Base-by-base conservation (phyloP, 2,888 invertebrate species). In the Ectemnius lituratus region DNA sequence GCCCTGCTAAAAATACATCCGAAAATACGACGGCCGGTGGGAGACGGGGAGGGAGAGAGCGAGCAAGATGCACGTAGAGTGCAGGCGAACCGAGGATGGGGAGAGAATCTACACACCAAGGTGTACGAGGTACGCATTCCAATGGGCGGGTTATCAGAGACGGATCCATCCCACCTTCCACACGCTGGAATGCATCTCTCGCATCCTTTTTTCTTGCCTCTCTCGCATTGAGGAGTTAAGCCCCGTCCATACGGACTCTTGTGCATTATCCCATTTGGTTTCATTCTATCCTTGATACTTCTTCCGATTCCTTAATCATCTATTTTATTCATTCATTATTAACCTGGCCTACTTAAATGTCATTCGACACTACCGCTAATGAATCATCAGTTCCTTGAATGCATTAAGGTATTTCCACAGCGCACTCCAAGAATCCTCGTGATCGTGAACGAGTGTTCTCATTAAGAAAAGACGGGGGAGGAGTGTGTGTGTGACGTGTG, bases 71-170 rank as follows among this genome's bases (percentile, higher is more conserved):
- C 80, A 83, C 71, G 80, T 70, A 75, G 52, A 14, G 73, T 76
- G 73, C 77, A 67, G 78, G 75, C 70, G 82, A 78, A 80, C 68
- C 79, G 79, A 84, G 84, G 82, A 81, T 78, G 80, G 76, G 82
- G 84, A 16, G 52, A 52, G 52, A 52, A 52, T 52, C 37, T 37
- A 86, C 84, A 81, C 79, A 83, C 86, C 84, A 86, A 88, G 87
- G 86, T 85, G 88, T 86, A 87, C 86, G 86, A 84, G 86, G 88
- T 85, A 85, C 83, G 86, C 89, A 90, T 89, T 88, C 90, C 90
- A 76, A 87, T 87, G 88, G 87, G 87, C 89, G 88, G 88, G 87
- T 89, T 90, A 90, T 90, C 89, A 90, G 88, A 87, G 88, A 86
- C 85, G 85, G 84, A 89, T 89, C 88, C 89, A 87, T 89, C 88